These are phyloP conservation scores for Caenorhabditis latens DNA, from an alignment of 1,140 invertebrate genomes.

Conservation along the genomic window DNA sequence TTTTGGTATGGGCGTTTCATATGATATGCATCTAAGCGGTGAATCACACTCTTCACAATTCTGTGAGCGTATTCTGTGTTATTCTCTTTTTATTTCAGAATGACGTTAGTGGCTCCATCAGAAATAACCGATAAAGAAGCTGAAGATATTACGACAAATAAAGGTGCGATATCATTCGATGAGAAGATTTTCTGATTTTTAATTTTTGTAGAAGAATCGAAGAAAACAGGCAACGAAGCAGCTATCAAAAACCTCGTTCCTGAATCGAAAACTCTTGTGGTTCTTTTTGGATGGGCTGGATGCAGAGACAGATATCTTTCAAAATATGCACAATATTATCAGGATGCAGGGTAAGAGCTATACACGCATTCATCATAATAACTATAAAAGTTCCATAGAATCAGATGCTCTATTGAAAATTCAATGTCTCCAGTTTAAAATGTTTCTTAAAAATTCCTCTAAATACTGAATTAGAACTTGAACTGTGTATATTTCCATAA, in stretches of 20 bases:
- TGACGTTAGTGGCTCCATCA: slow-evolving; percentile 31
- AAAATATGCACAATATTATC: slow-evolving; percentile 86
- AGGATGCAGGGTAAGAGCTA: slow-evolving; percentile 82
- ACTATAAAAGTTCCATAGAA: slow-evolving; percentile 1
- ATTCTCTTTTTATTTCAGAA: background rate
- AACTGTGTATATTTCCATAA: background rate
- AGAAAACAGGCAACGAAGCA: slow-evolving; percentile 11
- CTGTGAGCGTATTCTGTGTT: background rate
- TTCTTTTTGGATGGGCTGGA: slow-evolving; percentile 86
- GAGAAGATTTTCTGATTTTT: background rate
- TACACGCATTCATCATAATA: slow-evolving; percentile 53
- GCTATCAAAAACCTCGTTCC: slow-evolving; percentile 44
- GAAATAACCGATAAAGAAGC: slow-evolving; percentile 35
- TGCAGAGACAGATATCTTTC: slow-evolving; percentile 85
- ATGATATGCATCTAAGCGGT: background rate
- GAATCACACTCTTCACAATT: background rate
- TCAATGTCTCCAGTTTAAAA: no score
- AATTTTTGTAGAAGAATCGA: slow-evolving; percentile 39
- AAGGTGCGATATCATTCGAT: background rate
- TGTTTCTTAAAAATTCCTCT: no score
- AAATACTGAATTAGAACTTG: no score
- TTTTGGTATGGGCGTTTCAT: background rate
- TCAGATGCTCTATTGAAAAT: no score
- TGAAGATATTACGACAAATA: slow-evolving; percentile 29
- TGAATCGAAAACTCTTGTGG: slow-evolving; percentile 80